phyloP scores from a whole-genome alignment of 2,797 vertebrate species.

The Alca torda region DNA sequence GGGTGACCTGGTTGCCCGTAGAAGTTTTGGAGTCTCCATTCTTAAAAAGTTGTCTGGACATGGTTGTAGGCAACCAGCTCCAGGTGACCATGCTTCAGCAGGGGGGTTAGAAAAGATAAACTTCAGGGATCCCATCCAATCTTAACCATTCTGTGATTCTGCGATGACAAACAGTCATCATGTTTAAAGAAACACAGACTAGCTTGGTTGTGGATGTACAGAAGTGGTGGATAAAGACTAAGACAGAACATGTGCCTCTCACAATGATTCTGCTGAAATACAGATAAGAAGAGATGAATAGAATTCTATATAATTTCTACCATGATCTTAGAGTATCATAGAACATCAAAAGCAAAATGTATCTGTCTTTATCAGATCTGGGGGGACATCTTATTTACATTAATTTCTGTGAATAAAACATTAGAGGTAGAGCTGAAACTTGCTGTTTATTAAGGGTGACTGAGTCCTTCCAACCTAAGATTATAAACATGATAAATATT shows the following conservation, averaged over 20 bases:
- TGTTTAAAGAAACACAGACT: not conserved
- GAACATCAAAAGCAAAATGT: not conserved
- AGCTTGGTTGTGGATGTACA: not conserved
- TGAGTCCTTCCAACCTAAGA: not conserved
- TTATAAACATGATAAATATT: not conserved
- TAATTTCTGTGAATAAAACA: not conserved
- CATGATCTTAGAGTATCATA: not conserved
- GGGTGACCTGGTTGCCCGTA: not conserved
- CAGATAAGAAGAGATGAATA: not conserved
- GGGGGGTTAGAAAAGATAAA: accelerated
- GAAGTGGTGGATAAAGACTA: not conserved
- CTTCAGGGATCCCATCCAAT: not conserved
- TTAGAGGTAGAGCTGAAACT: not conserved
- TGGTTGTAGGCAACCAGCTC: no score
- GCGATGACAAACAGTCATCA: not conserved
- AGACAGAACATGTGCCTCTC: not conserved
- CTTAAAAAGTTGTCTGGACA: not conserved
- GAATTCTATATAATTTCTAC: not conserved
- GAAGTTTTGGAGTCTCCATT: not conserved
- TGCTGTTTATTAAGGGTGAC: not conserved
- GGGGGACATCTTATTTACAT: not conserved
- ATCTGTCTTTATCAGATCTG: not conserved
- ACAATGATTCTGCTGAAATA: not conserved
- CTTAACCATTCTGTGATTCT: not conserved
- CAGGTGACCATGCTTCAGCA: not conserved